These are phyloP conservation scores for Patella vulgata DNA, from an alignment of 1,140 invertebrate species.

Conservation along the genomic window DNA sequence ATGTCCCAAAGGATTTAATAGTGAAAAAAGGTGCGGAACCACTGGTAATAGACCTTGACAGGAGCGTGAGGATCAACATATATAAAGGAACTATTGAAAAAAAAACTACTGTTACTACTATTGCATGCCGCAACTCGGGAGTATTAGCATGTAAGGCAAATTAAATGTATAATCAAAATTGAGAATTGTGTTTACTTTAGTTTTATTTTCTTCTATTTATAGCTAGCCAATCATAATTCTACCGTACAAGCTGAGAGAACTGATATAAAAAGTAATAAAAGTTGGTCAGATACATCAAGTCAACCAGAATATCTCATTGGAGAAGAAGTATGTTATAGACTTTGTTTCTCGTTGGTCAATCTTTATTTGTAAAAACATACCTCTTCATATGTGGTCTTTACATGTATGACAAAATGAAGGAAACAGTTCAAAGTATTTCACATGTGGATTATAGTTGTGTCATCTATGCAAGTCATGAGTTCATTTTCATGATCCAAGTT, in stretches of 20 bases:
- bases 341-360: background rate
- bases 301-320: constrained; percentile 65
- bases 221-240: constrained; percentile 58
- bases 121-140: too few relatives aligned
- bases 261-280: constrained; percentile 51
- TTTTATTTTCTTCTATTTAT: constrained; percentile 30
- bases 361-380: background rate
- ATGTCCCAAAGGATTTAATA: too few relatives aligned
- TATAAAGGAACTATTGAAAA: too few relatives aligned
- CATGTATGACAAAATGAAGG: background rate
- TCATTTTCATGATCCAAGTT: background rate
- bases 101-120: too few relatives aligned
- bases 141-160: too few relatives aligned
- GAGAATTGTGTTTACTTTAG: too few relatives aligned
- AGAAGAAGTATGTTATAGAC: constrained; percentile 63
- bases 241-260: constrained; percentile 53
- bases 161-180: too few relatives aligned
- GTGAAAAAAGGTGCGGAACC: too few relatives aligned
- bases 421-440: background rate
- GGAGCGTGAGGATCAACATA: too few relatives aligned
- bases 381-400: background rate
- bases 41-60: too few relatives aligned
- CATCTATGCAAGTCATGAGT: background rate
- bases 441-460: background rate
- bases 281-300: constrained; percentile 61